These are phyloP conservation scores for Sebastes oblongus DNA, from an alignment of 2,797 vertebrate species.

Conservation along the genomic window DNA sequence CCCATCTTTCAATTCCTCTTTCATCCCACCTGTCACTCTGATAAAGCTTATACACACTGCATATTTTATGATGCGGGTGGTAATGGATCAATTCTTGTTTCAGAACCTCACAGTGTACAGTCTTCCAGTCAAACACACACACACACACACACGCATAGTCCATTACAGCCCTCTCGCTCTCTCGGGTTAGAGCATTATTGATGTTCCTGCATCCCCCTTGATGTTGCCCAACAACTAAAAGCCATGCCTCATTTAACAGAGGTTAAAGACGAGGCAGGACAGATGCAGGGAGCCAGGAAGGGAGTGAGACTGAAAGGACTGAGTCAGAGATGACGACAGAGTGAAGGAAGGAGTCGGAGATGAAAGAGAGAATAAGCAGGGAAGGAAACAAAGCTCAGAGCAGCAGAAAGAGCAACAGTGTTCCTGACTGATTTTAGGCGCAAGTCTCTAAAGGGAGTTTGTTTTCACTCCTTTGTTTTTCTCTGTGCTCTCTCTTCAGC, in stretches of 20 bases:
- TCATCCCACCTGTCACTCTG: conserved; percentile 63
- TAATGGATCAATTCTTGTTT: conserved; percentile 69
- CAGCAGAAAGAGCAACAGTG: not conserved
- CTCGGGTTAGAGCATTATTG: conserved; percentile 70
- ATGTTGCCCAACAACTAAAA: conserved; percentile 78
- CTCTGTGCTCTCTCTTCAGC: not conserved
- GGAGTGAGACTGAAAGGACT: conserved; percentile 44
- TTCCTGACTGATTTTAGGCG: not conserved
- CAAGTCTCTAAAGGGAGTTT: not conserved
- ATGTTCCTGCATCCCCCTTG: conserved; percentile 72
- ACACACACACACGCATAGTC: conserved; percentile 30
- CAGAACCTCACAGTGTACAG: conserved; percentile 55
- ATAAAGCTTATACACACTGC: conserved; percentile 49
- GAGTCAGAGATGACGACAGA: conserved; percentile 53
- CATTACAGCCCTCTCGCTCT: conserved; percentile 60
- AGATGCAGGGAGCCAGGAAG: conserved; percentile 47
- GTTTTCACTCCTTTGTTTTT: not conserved
- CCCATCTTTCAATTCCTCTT: conserved; percentile 37
- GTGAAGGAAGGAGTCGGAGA: conserved; percentile 33
- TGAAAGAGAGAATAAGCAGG: conserved; percentile 27
- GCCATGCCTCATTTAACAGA: conserved; percentile 65
- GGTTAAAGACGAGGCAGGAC: conserved; percentile 62
- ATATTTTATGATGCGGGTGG: conserved; percentile 69
- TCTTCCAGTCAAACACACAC: conserved; percentile 32
- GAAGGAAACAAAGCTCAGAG: conserved; percentile 13